Conservation (phyloP, 1,140 invertebrate species). For the Nylanderia fulva region DNA sequence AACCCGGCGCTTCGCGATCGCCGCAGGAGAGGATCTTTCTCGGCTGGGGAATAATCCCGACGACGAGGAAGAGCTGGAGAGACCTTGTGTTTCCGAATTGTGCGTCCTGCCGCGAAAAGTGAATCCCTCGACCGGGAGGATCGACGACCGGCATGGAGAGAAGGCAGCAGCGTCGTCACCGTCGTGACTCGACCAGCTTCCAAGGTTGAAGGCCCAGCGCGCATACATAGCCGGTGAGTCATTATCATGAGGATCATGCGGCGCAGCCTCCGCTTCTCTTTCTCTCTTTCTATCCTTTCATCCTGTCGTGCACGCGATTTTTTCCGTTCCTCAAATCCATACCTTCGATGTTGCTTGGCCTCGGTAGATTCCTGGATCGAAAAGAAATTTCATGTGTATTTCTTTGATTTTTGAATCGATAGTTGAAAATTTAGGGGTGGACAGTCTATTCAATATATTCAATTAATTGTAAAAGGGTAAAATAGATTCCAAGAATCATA, state of each 20-base stretch:
- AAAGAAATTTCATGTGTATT: not conserved
- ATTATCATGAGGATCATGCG: constrained; percentile 65
- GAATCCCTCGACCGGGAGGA: not conserved
- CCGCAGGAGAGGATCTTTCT: not conserved
- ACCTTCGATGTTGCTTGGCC: no score
- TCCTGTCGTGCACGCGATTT: not conserved
- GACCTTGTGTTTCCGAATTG: not conserved
- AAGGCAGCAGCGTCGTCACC: constrained; percentile 60
- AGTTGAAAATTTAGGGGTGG: not conserved
- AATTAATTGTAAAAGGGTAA: no score
- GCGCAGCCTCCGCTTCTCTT: not conserved
- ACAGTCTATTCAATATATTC: no score
- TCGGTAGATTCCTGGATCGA: not conserved
- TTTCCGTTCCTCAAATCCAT: not conserved
- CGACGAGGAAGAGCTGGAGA: not conserved
- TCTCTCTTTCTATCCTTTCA: not conserved
- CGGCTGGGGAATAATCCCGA: not conserved
- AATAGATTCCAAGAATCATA: no score
- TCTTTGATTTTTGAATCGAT: not conserved
- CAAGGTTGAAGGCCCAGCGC: constrained; percentile 70
- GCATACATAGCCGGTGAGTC: constrained; percentile 75
- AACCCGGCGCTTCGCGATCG: constrained; percentile 70
- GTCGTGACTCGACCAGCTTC: constrained; percentile 65
- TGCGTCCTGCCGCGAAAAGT: not conserved
- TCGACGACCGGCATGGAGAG: constrained; percentile 64